Evolutionary conservation across 2,113 vertebrate species (phyloP).

Genomic region (Marcusenius ussheri): DNA sequence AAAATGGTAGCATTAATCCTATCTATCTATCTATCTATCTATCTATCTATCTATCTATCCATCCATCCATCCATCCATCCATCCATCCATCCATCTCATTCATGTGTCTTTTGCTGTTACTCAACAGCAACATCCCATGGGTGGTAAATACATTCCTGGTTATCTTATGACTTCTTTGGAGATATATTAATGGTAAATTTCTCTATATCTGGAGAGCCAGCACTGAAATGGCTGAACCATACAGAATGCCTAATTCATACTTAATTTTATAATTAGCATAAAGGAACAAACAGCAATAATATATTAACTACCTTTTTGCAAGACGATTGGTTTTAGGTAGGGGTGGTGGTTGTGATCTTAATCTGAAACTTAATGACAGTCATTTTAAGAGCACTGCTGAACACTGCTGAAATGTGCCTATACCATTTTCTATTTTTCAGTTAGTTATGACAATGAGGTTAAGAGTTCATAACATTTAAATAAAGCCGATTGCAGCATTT

Average conservation of each 20-base stretch:
- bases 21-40: too few relatives aligned
- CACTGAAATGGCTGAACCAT: not conserved
- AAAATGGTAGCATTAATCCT: not conserved
- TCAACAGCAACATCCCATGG: not conserved
- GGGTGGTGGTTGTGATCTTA: not conserved
- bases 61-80: too few relatives aligned
- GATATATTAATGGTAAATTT: not conserved
- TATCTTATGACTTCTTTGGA: too few relatives aligned
- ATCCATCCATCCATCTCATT: not conserved
- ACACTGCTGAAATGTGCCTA: not conserved
- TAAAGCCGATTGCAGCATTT: not conserved
- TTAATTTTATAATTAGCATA: not conserved
- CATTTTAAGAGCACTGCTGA: not conserved
- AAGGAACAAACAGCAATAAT: not conserved
- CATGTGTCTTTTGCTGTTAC: not conserved
- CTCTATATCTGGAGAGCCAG: not conserved
- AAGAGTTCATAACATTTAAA: not conserved
- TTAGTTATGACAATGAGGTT: not conserved
- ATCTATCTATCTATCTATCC: too few relatives aligned
- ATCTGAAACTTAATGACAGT: not conserved
- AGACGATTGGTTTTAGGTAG: not conserved
- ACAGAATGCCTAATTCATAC: not conserved
- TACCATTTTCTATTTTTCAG: not conserved
- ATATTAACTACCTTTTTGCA: not conserved
- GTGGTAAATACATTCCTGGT: too few relatives aligned